Evolutionary conservation across 2,797 vertebrate genomes (phyloP).

Genomic region (Huso huso): DNA sequence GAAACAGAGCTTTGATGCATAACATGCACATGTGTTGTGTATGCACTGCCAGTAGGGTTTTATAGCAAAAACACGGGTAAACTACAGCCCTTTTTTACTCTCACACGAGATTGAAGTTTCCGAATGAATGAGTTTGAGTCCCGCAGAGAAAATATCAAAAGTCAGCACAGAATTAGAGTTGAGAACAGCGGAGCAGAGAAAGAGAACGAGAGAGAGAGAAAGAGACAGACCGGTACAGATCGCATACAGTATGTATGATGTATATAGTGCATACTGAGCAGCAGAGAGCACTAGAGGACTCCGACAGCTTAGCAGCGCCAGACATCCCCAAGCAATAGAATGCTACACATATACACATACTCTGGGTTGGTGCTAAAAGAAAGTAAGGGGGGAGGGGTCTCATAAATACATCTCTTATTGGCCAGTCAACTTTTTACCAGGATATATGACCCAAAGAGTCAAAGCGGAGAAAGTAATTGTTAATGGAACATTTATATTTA

Average conservation of each 20-base stretch:
- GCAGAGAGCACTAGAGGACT: constrained; percentile 17
- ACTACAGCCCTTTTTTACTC: constrained; percentile 14
- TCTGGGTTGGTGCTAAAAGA: background rate
- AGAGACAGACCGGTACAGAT: constrained; percentile 7
- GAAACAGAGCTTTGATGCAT: constrained; percentile 16
- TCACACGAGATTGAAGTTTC: constrained; percentile 20
- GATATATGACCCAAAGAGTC: no score
- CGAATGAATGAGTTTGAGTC: constrained; percentile 30
- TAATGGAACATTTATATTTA: no score
- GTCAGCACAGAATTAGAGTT: constrained; percentile 22
- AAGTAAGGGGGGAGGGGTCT: background rate
- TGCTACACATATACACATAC: constrained; percentile 10
- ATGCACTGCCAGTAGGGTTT: constrained; percentile 16
- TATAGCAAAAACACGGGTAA: constrained; percentile 22
- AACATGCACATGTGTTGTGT: constrained; percentile 21
- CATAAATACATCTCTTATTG: background rate
- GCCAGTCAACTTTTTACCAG: constrained; percentile 1
- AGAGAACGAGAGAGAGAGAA: constrained; percentile 10
- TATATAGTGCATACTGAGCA: constrained; percentile 18
- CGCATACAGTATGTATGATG: constrained; percentile 18
- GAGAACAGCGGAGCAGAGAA: constrained; percentile 10
- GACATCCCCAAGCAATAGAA: constrained; percentile 10
- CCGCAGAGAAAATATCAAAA: constrained; percentile 21
- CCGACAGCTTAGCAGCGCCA: constrained; percentile 17
- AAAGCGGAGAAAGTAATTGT: no score